Percentiles rank a stretch among this genome's conserved stretches.
Conservation (phyloP, 2,113 vertebrate genomes). For the Centropristis striata region DNA sequence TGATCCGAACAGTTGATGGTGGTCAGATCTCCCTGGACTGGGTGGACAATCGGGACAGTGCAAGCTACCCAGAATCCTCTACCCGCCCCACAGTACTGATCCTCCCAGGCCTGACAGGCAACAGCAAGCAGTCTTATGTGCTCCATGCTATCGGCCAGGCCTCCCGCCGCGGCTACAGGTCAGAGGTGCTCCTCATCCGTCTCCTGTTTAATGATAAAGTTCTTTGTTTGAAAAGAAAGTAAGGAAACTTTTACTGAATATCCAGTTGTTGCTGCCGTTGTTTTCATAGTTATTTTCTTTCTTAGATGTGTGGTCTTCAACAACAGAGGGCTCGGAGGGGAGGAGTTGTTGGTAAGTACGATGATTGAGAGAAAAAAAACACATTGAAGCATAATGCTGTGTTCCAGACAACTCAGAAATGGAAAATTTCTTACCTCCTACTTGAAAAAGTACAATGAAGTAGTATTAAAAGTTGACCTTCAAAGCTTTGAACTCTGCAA, state of each 20-base stretch:
- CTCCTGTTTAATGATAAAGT: background rate
- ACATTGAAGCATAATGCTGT: too few species aligned
- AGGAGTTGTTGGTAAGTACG: slow-evolving; percentile 87
- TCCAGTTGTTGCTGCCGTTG: background rate
- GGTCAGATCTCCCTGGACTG: slow-evolving; percentile 91
- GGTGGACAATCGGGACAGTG: slow-evolving; percentile 75
- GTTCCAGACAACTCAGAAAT: too few species aligned
- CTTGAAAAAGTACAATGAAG: too few species aligned
- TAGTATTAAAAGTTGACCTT: too few species aligned
- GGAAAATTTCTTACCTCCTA: too few species aligned
- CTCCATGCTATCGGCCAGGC: slow-evolving; percentile 84
- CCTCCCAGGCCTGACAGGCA: slow-evolving; percentile 89
- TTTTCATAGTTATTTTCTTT: slow-evolving; percentile 14
- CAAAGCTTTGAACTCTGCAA: too few species aligned
- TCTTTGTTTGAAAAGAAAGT: background rate
- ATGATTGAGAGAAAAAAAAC: too few species aligned
- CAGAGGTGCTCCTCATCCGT: slow-evolving; percentile 1
- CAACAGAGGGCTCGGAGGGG: slow-evolving; percentile 87
- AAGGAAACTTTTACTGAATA: background rate
- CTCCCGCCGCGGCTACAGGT: slow-evolving; percentile 86
- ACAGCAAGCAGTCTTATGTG: slow-evolving; percentile 86
- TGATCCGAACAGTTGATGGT: slow-evolving; percentile 86
- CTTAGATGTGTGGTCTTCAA: slow-evolving; percentile 89
- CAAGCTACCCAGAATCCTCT: slow-evolving; percentile 69
- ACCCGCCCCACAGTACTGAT: slow-evolving; percentile 86